Percentiles rank a stretch among this genome's conserved stretches.
Evolutionary conservation across 2,888 invertebrate species (phyloP).

Genomic region (Drosophila paramelanica): DNA sequence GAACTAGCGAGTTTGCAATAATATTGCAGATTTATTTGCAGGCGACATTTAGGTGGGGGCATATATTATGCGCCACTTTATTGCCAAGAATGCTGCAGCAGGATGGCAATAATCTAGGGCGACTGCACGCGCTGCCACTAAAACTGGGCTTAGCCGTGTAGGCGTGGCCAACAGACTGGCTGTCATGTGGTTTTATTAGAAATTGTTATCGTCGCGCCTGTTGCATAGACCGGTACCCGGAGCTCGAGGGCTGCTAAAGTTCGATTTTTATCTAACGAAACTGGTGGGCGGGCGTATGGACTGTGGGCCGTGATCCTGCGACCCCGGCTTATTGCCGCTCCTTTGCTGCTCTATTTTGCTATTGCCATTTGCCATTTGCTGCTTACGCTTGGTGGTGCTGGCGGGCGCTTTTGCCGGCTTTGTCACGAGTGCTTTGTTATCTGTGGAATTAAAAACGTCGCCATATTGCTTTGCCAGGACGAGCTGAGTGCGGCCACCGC

Average conservation of each 20-base stretch:
- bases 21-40: slow-evolving; percentile 54
- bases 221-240: slow-evolving; percentile 53
- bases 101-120: slow-evolving; percentile 64
- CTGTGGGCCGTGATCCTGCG: slow-evolving; percentile 11
- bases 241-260: slow-evolving; percentile 61
- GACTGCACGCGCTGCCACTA: slow-evolving; percentile 51
- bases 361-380: slow-evolving; percentile 55
- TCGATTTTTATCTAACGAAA: slow-evolving; percentile 74
- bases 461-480: slow-evolving; percentile 64
- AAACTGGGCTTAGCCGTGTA: slow-evolving; percentile 31
- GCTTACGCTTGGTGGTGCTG: slow-evolving; percentile 17
- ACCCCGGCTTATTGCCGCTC: slow-evolving; percentile 62
- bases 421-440: slow-evolving; percentile 73
- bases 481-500: slow-evolving; percentile 28
- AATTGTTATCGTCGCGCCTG: slow-evolving; percentile 78
- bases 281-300: slow-evolving; percentile 10
- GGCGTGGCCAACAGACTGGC: slow-evolving; percentile 23
- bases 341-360: slow-evolving; percentile 40
- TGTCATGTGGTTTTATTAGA: slow-evolving; percentile 80
- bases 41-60: slow-evolving; percentile 32
- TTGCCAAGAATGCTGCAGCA: slow-evolving; percentile 44
- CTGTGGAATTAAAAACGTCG: slow-evolving; percentile 77
- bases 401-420: slow-evolving; percentile 36
- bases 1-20: slow-evolving; percentile 45
- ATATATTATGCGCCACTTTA: slow-evolving; percentile 66